Conservation (phyloP, 2,113 vertebrate genomes). For the Crotalus horridus region DNA sequence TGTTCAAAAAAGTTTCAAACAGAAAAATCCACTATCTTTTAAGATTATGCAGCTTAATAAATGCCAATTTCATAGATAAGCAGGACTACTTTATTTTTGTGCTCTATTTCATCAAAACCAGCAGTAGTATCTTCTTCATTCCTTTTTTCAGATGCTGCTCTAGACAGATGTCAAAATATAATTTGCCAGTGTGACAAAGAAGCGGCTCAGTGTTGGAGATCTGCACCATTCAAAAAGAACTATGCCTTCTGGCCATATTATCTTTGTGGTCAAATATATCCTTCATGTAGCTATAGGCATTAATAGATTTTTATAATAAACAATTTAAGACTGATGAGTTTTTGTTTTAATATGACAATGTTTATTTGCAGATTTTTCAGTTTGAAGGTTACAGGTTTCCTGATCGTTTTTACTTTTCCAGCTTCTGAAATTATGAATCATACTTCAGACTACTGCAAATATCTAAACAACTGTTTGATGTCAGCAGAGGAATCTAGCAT, state of each 20-base stretch:
- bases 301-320: constrained; percentile 14
- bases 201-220: constrained; percentile 77
- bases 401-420: neutral
- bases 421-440: neutral
- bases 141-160: constrained; percentile 75
- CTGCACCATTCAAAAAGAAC: constrained; percentile 70
- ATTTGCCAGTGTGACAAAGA: constrained; percentile 86
- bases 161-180: constrained; percentile 80
- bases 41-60: neutral
- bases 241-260: constrained; percentile 78
- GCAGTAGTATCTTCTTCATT: constrained; percentile 36
- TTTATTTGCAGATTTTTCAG: neutral
- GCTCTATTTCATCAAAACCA: constrained; percentile 8
- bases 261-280: constrained; percentile 74
- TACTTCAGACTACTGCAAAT: neutral
- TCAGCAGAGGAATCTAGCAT: neutral
- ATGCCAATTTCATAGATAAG: neutral
- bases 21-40: neutral
- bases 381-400: neutral
- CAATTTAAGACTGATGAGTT: neutral
- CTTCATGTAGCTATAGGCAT: constrained; percentile 68
- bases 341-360: neutral
- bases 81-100: neutral
- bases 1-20: neutral
- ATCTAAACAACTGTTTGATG: neutral